These are phyloP conservation scores for Latrodectus geometricus DNA, from an alignment of 1,140 invertebrate species.

Conservation along the genomic window DNA sequence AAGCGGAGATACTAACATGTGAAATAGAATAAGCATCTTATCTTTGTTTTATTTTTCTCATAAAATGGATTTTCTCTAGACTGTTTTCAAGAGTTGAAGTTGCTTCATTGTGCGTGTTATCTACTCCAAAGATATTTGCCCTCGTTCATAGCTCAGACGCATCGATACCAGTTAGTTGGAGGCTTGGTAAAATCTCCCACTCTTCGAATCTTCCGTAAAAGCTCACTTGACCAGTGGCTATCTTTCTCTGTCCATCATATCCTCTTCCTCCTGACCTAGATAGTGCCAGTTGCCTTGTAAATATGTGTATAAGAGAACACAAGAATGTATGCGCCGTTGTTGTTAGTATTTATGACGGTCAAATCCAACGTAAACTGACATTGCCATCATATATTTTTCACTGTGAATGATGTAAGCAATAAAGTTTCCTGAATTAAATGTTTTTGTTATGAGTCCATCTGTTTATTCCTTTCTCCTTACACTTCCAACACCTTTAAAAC, in stretches of 20 bases:
- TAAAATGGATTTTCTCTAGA: too few relatives aligned
- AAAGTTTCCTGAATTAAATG: slow-evolving; percentile 63
- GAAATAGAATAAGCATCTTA: too few relatives aligned
- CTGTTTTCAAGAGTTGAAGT: slow-evolving; percentile 3
- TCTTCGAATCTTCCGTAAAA: slow-evolving; percentile 30
- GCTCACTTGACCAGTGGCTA: background rate
- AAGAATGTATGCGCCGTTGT: slow-evolving; percentile 44
- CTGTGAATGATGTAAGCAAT: slow-evolving; percentile 63
- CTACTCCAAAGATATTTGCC: slow-evolving; percentile 54
- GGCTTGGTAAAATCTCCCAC: slow-evolving; percentile 1
- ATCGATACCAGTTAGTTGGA: slow-evolving; percentile 26
- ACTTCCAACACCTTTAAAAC: too few relatives aligned
- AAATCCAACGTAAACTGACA: slow-evolving; percentile 59
- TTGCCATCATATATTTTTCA: slow-evolving; percentile 63
- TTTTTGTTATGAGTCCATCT: slow-evolving; percentile 52
- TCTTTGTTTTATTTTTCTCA: too few relatives aligned
- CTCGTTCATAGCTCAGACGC: slow-evolving; percentile 18
- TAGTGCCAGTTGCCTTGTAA: slow-evolving; percentile 61
- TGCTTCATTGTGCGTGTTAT: slow-evolving; percentile 47
- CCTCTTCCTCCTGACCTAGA: slow-evolving; percentile 41
- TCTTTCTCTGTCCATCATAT: slow-evolving; percentile 52
- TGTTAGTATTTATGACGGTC: slow-evolving; percentile 61
- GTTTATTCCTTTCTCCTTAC: background rate
- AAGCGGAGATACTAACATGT: too few relatives aligned
- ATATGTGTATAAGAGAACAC: slow-evolving; percentile 59